Evolutionary conservation across 2,113 vertebrate genomes (phyloP).

Genomic region (Charadrius vociferus): DNA sequence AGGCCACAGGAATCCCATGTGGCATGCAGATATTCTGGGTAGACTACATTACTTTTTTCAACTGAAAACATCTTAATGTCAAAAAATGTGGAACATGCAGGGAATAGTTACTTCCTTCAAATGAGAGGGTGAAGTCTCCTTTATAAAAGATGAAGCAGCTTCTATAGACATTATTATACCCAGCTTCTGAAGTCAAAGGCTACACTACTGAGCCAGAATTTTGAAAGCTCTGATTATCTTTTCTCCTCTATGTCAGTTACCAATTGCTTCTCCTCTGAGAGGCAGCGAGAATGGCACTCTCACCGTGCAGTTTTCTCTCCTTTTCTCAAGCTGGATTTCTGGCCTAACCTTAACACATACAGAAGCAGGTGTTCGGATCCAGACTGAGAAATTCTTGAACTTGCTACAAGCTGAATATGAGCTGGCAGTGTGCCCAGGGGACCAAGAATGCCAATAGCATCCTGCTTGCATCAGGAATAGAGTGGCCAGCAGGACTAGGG

Average conservation of each 20-base stretch:
- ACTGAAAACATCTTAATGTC: neutral
- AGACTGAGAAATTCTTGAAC: neutral
- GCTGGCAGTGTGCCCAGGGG: neutral
- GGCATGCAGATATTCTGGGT: neutral
- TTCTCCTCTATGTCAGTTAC: neutral
- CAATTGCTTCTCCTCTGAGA: neutral
- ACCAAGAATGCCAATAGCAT: neutral
- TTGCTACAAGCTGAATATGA: neutral
- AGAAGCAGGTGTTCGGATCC: neutral
- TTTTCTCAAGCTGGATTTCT: neutral
- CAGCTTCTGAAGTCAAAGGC: neutral
- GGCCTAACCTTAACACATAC: neutral
- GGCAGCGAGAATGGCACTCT: neutral
- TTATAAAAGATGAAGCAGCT: neutral
- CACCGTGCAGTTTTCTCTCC: neutral
- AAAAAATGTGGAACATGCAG: neutral
- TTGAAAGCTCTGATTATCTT: neutral
- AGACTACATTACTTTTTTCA: neutral
- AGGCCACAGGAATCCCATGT: neutral
- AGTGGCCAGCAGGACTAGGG: neutral
- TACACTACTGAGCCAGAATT: neutral
- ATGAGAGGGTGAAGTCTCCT: neutral
- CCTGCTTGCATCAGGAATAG: neutral
- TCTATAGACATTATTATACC: neutral
- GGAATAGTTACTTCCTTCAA: neutral